phyloP scores from a whole-genome alignment of 1,140 invertebrate genomes.

The Anoplophora glabripennis region DNA sequence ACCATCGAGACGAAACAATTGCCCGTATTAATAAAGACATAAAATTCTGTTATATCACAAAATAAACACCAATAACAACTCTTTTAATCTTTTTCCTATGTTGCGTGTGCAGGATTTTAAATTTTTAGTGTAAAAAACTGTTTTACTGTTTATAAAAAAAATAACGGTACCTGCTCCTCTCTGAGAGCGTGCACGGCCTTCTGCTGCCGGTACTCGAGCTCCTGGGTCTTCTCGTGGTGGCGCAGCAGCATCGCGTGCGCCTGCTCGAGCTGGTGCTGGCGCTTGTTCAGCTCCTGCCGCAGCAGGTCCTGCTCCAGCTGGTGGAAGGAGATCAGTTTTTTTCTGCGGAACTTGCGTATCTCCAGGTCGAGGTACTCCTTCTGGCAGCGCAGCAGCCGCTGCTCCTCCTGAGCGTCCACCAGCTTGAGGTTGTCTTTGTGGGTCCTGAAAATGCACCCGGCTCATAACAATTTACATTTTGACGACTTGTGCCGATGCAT shows the following conservation, averaged over 20 bases:
- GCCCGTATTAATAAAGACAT: too few relatives aligned
- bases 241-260: slow-evolving; percentile 92
- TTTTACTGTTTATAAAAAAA: not conserved
- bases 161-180: slow-evolving; percentile 74
- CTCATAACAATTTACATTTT: too few relatives aligned
- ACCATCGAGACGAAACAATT: too few relatives aligned
- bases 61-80: too few relatives aligned
- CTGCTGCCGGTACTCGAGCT: slow-evolving; percentile 93
- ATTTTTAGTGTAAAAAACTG: too few relatives aligned
- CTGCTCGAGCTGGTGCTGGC: slow-evolving; percentile 90
- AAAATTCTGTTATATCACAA: too few relatives aligned
- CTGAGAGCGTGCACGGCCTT: slow-evolving; percentile 88
- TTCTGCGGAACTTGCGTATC: slow-evolving; percentile 87
- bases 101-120: too few relatives aligned
- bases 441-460: slow-evolving; percentile 53
- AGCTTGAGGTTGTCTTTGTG: slow-evolving; percentile 92
- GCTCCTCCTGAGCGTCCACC: slow-evolving; percentile 87
- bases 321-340: slow-evolving; percentile 84
- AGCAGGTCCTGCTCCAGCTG: slow-evolving; percentile 88
- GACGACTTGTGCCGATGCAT: too few relatives aligned
- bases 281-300: slow-evolving; percentile 91
- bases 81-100: too few relatives aligned
- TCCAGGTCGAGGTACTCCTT: slow-evolving; percentile 90
- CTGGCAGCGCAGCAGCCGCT: slow-evolving; percentile 80
- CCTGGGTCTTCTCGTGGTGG: slow-evolving; percentile 96